These are phyloP conservation scores for Leucophora obtusa DNA, from an alignment of 2,888 invertebrate species.

Conservation along the genomic window DNA sequence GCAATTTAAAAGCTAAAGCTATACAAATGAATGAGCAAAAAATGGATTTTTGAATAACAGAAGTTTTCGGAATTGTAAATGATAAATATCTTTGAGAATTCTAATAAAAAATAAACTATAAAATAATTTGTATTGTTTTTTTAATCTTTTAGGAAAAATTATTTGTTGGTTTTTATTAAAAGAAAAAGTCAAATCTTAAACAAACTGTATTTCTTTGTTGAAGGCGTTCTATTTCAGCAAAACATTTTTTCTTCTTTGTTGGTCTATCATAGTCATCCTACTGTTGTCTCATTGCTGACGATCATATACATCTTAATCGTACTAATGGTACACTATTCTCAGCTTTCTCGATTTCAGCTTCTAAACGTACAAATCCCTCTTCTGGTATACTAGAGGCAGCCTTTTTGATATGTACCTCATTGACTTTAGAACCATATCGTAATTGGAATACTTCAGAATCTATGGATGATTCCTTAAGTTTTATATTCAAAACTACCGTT, in stretches of 20 bases:
- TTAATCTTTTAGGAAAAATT: constrained; percentile 35
- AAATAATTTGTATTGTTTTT: constrained; percentile 21
- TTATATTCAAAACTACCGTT: constrained; percentile 72
- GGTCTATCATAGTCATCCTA: not conserved
- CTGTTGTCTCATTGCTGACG: not conserved
- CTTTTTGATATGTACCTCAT: constrained; percentile 70
- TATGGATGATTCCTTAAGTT: constrained; percentile 68
- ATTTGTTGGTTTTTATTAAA: constrained; percentile 56
- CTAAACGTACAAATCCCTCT: constrained; percentile 75
- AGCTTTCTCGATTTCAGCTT: constrained; percentile 73
- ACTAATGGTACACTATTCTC: constrained; percentile 70
- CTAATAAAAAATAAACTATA: too few species aligned
- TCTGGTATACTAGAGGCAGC: constrained; percentile 69
- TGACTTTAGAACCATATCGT: constrained; percentile 69
- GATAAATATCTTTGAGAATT: not conserved
- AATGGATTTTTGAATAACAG: constrained; percentile 72
- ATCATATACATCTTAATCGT: constrained; percentile 68
- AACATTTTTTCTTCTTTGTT: not conserved
- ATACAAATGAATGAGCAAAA: constrained; percentile 70
- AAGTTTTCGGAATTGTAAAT: not conserved
- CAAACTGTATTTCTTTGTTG: constrained; percentile 35
- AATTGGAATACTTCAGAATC: constrained; percentile 71
- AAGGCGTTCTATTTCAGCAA: constrained; percentile 34
- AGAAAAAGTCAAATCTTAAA: constrained; percentile 40
- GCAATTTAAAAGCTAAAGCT: constrained; percentile 70